Evolutionary conservation across 2,888 invertebrate genomes (phyloP), one percentile per base, ranked within the genome.

Genomic region (Melanophora roralis): DNA sequence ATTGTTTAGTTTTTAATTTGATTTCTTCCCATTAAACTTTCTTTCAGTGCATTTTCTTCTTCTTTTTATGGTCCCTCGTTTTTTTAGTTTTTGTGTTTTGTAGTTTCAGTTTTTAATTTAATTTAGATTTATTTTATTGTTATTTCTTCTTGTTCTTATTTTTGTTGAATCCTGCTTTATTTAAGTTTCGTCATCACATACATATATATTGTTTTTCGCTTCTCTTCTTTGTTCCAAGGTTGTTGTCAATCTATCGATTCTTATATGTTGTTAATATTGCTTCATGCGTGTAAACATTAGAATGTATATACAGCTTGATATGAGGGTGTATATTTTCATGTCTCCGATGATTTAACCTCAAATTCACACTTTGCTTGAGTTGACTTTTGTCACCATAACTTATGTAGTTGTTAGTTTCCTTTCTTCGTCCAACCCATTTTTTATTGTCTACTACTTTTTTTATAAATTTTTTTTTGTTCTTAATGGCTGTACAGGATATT

Each of bases 261-360:
- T 38, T 55, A 55, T 55, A 38, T 59, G 32, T 16, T 64, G 6
- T 43, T 27, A 40, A 16, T 38, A 9, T 40, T 59, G 47, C 27
- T 27, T 27, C 27, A 27, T 27, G 27, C 27, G 27, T 27, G 27
- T 27, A 27, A 27, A 27, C 27, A 27, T 27, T 27, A 27, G 27
- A 27, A 27, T 14, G 6, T 53, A 4, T 0, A 1, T 72, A 4
- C 12, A 8, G 11, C 19, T 60, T 0, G 21, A 59, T 9, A 16
- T 81, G 81, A 81, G 81, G 83, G 81, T 83, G 81, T 81, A 81
- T 80, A 83, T 84, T 83, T 82, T 83, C 82, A 82, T 84, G 77
- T 81, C 71, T 83, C 53, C 79, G 80, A 81, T 77, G 51, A 78
- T 81, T 84, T 82, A 84, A 82, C 81, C 85, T 82, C 83, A 76